Conservation (phyloP, 1,140 invertebrate species). For the Aphelinus certus region DNA sequence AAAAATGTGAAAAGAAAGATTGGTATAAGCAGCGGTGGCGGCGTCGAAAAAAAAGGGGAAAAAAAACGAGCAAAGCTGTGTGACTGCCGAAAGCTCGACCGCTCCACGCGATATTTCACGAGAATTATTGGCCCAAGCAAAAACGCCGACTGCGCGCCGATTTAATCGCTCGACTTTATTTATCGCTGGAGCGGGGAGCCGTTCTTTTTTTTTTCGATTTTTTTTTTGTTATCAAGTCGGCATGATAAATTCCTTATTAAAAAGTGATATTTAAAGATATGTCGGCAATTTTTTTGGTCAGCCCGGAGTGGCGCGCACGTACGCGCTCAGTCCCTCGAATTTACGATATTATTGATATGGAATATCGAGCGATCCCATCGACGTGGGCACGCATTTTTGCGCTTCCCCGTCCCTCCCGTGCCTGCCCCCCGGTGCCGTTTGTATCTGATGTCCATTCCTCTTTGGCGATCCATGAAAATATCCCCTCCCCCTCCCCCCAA, state of each 20-base stretch:
- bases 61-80: constrained; percentile 28
- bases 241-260: constrained; percentile 32
- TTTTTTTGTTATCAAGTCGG: constrained; percentile 25
- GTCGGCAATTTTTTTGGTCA: too few species aligned
- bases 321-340: too few species aligned
- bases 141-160: constrained; percentile 51
- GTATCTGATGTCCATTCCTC: too few species aligned
- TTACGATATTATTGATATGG: too few species aligned
- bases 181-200: constrained; percentile 42
- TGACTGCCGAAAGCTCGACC: constrained; percentile 27
- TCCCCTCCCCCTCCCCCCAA: too few species aligned
- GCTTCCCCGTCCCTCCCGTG: too few species aligned
- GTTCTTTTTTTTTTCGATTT: constrained; percentile 43
- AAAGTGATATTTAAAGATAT: constrained; percentile 2
- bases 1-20: constrained; percentile 1
- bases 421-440: too few species aligned
- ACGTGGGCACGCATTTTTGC: too few species aligned
- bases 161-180: constrained; percentile 54
- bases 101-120: constrained; percentile 47
- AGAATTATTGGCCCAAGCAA: constrained; percentile 51
- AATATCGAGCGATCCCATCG: too few species aligned
- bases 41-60: constrained; percentile 4
- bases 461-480: too few species aligned
- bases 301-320: too few species aligned
- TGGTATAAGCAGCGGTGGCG: neutral